phyloP scores from a whole-genome alignment of 2,888 invertebrate genomes.

The Drosophila atripex region DNA sequence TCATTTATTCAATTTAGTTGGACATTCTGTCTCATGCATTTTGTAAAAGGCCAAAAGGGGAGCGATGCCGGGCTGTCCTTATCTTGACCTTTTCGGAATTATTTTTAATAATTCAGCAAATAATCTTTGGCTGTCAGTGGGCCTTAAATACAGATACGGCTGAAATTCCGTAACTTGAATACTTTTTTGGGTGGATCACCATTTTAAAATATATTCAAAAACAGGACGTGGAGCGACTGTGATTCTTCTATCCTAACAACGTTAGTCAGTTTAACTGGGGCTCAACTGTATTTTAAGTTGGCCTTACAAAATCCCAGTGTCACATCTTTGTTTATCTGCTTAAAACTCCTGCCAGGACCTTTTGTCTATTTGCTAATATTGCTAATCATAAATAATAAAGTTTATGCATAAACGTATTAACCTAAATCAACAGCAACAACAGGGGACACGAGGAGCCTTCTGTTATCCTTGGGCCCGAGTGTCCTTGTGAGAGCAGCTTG shows the following conservation, averaged over 20 bases:
- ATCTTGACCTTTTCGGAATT: constrained; percentile 61
- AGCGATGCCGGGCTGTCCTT: constrained; percentile 39
- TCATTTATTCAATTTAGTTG: constrained; percentile 76
- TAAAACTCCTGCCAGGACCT: constrained; percentile 17
- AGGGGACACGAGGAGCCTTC: constrained; percentile 5
- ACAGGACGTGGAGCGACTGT: too few relatives aligned
- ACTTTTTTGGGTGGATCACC: background rate
- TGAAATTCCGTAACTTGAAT: background rate
- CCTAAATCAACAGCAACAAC: constrained; percentile 64
- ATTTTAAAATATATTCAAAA: background rate
- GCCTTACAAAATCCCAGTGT: background rate
- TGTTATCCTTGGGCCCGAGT: constrained; percentile 23
- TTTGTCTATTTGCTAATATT: constrained; percentile 66
- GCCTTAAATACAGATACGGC: background rate
- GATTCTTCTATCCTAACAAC: too few relatives aligned
- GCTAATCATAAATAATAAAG: constrained; percentile 72
- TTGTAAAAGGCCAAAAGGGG: constrained; percentile 52
- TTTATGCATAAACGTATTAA: constrained; percentile 75
- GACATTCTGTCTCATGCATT: constrained; percentile 73
- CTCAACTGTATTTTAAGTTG: constrained; percentile 1
- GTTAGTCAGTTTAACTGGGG: background rate
- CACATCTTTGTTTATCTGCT: background rate
- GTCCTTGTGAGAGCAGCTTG: constrained; percentile 61
- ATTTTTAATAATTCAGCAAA: constrained; percentile 67
- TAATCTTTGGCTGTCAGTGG: constrained; percentile 14